Conservation (phyloP, 1,140 invertebrate genomes). For the Meloidogyne floridensis region DNA sequence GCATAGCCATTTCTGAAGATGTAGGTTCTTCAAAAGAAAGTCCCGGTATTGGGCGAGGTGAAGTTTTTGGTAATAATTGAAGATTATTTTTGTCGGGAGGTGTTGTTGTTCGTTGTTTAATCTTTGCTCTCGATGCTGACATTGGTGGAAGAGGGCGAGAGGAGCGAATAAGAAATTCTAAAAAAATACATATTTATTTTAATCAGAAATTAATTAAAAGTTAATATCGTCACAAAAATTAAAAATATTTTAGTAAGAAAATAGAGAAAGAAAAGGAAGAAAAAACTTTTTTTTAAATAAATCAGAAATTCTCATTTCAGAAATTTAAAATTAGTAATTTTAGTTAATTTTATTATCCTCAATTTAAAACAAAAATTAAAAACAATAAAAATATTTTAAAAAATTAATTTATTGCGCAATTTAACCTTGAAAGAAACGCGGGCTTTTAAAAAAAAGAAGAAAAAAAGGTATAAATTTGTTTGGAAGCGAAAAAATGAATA, state of each 20-base stretch:
- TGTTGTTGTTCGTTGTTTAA: background rate
- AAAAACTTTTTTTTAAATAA: too few species aligned
- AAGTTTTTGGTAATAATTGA: background rate
- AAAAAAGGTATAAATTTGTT: too few species aligned
- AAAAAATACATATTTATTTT: background rate
- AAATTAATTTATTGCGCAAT: too few species aligned
- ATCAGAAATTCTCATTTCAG: too few species aligned
- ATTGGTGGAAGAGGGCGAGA: slow-evolving; percentile 17
- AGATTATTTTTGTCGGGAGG: background rate
- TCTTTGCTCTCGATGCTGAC: background rate
- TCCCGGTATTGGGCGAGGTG: background rate
- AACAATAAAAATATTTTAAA: too few species aligned
- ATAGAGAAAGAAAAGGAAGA: too few species aligned
- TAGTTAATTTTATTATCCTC: too few species aligned
- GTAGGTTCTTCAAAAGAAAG: slow-evolving; percentile 23
- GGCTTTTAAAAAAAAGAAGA: too few species aligned
- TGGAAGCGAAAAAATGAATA: too few species aligned
- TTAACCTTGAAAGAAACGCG: too few species aligned
- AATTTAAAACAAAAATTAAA: too few species aligned
- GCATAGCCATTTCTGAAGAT: slow-evolving; percentile 17
- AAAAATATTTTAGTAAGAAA: background rate
- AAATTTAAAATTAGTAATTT: too few species aligned
- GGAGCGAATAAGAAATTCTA: slow-evolving; percentile 19
- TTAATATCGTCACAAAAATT: background rate
- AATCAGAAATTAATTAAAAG: background rate